Base-by-base conservation (phyloP, 2,888 invertebrate genomes). In the Mystacides longicornis region DNA sequence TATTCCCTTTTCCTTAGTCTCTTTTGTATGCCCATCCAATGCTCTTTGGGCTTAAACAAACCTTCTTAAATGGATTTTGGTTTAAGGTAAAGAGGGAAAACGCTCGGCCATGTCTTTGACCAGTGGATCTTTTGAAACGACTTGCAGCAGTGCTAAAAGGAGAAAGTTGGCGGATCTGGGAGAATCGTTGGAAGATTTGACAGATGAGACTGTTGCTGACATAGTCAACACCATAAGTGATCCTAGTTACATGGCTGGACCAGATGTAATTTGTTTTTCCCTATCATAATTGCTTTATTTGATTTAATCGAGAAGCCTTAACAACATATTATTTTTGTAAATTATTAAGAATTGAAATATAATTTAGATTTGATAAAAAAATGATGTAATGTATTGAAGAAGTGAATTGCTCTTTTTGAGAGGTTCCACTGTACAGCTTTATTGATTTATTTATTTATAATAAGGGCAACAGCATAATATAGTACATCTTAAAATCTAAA, bases 181-280 rank as follows among this genome's bases (percentile, higher is more conserved):
- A 3, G 74, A 71, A 14, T 58, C 65, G 2, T 78, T 79, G 45
- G 86, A 85, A 56, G 93, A 93, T 74, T 77, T 93, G 52, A 80
- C 87, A 45, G 83, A 86, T 57, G 86, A 91, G 9, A 84, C 86
- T 0, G 86, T 94, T 0, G 81, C 86, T 3, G 86, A 91, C 65
- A 88, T 93, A 33, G 82, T 93, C 48, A 86, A 88, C 47, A 86
- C 87, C 18, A 89, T 93, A 59, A 83, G 84, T 52, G 90, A 93
- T 68, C 89, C 90, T 1, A 87, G 87, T 67, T 86, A 88, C 62
- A 88, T 90, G 83, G 85, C 86, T 55, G 89, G 89, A 2, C 87
- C 89, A 1, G 89, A 89, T 68, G 88, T 86, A 64, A 74, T n/a
- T n/a, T n/a, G n/a, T n/a, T n/a, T n/a, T n/a, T n/a, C n/a, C n/a